Evolutionary conservation across 1,140 invertebrate species (phyloP).

Genomic region (Drosophila ironensis): DNA sequence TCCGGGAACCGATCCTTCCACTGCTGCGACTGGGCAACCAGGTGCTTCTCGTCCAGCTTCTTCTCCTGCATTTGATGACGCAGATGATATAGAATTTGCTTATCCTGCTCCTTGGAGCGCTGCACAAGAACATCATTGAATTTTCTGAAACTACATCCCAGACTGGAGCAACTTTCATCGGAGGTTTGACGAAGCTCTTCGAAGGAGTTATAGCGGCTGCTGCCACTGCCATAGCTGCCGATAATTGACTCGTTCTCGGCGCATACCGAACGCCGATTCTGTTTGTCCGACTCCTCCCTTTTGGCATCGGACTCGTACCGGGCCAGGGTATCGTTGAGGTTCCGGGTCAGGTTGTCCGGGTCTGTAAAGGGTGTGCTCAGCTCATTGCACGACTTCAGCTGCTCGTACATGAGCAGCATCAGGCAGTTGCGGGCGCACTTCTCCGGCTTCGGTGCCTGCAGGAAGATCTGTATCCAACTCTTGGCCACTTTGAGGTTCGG

Average conservation of each 20-base stretch:
- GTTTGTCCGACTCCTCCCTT: background rate
- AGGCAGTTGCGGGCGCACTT: constrained; percentile 60
- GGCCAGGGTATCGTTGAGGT: constrained; percentile 36
- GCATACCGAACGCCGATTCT: no score
- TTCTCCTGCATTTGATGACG: background rate
- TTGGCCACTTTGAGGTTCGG: constrained; percentile 12
- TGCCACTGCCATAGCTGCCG: background rate
- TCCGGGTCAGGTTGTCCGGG: background rate
- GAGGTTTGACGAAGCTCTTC: no score
- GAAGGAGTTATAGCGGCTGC: background rate
- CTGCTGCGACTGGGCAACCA: background rate
- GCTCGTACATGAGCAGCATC: constrained; percentile 50
- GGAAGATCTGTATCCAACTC: constrained; percentile 42
- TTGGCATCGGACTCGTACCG: constrained; percentile 1
- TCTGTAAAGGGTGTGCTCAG: constrained; percentile 43
- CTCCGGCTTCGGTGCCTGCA: constrained; percentile 1
- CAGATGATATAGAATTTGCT: background rate
- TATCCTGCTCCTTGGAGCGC: constrained; percentile 6
- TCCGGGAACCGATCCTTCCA: constrained; percentile 3
- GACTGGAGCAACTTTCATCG: no score
- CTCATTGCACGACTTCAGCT: constrained; percentile 35
- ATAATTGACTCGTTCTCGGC: background rate
- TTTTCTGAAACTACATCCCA: no score
- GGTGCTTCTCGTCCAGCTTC: background rate
- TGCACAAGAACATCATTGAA: constrained; percentile 19